Evolutionary conservation across 2,888 invertebrate species (phyloP).

Genomic region (Rhyacophila evoluta): DNA sequence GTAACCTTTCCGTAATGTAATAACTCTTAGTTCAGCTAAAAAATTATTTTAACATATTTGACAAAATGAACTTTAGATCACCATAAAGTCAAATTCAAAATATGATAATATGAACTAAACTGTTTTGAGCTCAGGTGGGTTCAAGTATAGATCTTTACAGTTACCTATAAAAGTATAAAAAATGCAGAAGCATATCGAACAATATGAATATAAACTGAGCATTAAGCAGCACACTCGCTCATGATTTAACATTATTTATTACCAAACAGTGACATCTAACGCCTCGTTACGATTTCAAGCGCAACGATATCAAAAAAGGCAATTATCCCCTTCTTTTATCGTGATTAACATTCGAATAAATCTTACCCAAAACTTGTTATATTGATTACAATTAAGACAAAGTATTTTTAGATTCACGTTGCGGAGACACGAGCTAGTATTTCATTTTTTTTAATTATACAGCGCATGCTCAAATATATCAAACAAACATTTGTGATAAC

Average conservation of each 20-base stretch:
- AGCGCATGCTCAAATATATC: conserved; percentile 14
- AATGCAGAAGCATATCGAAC: background rate
- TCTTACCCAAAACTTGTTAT: background rate
- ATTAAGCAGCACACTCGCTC: background rate
- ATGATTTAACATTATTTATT: conserved; percentile 3
- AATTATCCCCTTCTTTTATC: conserved; percentile 1
- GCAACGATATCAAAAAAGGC: conserved; percentile 9
- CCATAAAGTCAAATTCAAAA: no score
- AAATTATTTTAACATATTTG: no score
- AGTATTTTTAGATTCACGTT: background rate
- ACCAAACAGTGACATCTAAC: conserved; percentile 14
- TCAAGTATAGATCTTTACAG: no score
- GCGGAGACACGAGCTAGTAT: background rate
- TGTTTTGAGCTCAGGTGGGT: no score
- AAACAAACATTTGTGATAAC: background rate
- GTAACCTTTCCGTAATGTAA: no score
- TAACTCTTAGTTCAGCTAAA: no score
- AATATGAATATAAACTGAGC: background rate
- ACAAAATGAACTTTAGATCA: no score
- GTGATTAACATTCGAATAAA: conserved; percentile 18
- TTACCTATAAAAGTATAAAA: no score
- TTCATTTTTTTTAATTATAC: background rate
- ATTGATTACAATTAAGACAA: conserved; percentile 1
- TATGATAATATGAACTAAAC: no score
- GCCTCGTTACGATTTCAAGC: conserved; percentile 14